These are phyloP conservation scores for Urocitellus parryii DNA, from an alignment of 2,113 vertebrate genomes.

Conservation along the genomic window DNA sequence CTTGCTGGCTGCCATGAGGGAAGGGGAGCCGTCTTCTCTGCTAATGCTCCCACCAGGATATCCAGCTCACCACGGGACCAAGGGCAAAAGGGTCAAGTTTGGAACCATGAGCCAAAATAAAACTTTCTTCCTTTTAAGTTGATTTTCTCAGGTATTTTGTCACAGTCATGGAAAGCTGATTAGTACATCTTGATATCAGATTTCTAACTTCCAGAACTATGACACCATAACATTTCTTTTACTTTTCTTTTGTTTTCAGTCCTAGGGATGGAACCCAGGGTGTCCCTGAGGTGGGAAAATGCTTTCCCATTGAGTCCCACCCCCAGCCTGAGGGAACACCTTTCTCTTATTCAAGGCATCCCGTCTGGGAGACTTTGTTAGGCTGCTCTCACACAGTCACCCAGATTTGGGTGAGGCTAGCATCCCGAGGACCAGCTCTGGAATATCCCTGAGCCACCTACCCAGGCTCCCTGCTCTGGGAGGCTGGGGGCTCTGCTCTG, in stretches of 20 bases:
- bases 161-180: neutral
- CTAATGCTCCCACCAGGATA: too few species aligned
- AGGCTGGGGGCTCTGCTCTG: neutral
- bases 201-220: neutral
- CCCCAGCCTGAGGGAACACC: neutral
- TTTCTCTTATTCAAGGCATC: neutral
- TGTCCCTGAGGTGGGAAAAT: neutral
- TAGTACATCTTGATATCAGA: neutral
- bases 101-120: neutral
- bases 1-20: neutral
- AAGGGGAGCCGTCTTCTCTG: too few species aligned
- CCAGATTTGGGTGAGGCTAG: too few species aligned
- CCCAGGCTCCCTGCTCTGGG: neutral
- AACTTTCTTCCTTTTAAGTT: neutral
- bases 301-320: neutral
- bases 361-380: rapidly evolving
- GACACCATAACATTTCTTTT: neutral
- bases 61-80: too few species aligned
- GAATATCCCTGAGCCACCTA: neutral
- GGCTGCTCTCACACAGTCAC: too few species aligned
- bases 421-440: neutral
- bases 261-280: neutral
- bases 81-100: neutral
- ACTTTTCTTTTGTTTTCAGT: neutral
- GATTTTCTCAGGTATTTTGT: neutral